Base-by-base conservation (phyloP, 2,888 invertebrate genomes). In the Brassicogethes aeneus region DNA sequence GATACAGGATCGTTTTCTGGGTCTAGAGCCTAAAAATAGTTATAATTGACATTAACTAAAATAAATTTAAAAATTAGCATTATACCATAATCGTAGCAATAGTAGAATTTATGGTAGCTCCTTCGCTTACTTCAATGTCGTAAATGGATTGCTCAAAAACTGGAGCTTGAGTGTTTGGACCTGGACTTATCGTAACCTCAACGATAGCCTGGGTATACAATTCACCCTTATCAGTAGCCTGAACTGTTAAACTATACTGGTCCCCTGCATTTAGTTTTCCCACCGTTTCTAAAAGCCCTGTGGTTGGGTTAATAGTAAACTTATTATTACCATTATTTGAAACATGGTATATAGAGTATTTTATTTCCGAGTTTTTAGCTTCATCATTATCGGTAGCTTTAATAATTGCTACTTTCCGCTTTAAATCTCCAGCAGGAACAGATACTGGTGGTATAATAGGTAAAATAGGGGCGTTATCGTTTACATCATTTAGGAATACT, bases 241-340 rank as follows among this genome's bases (percentile, higher is more conserved):
- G 82, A 0, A 92, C 79, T 0, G 91, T 91, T 15, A 92, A 79
- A 61, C 88, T 89, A 69, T 88, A 92, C 55, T 90, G 89, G 55
- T 91, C 89, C 0, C 91, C 92, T 0, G 90, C 85, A 61, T 82
- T 79, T 8, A 92, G 64, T 41, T 86, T 84, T 2, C 85, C 85
- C n/a, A 80, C 76, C 13, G 88, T 83, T 44, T 87, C 82, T 64
- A 74, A 47, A 43, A 82, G 75, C 15, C 92, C 92, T 10, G 82
- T 83, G 53, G 73, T 75, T 37, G 85, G 78, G 60, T 92, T 82
- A 55, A 93, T 89, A 55, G 77, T 77, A 64, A 93, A 92, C 66
- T 88, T 90, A 56, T 83, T 84, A 45, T 81, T 76, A 1, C 91
- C 92, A 65, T 90, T 90, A 68, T 91, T 92, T 45, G 91, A 90